phyloP scores from a whole-genome alignment of 1,140 invertebrate genomes.

The Diploscapter pachys region DNA sequence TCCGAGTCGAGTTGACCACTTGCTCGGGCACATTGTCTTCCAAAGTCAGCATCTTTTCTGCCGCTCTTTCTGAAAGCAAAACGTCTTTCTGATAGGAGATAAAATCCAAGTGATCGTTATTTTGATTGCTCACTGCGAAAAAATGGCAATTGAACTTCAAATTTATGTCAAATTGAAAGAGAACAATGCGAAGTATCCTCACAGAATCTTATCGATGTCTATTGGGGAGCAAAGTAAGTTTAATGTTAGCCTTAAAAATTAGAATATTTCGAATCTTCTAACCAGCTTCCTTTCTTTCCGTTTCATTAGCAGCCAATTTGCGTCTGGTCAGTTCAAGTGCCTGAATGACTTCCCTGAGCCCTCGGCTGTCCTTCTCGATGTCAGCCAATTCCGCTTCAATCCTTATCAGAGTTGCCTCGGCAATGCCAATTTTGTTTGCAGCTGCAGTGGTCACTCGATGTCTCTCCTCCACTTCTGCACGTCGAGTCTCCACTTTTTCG shows the following conservation, averaged over 20 bases:
- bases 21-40: conserved; percentile 37
- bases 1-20: conserved; percentile 32
- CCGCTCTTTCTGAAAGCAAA: conserved; percentile 1
- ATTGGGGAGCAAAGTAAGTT: conserved; percentile 26
- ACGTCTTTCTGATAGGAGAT: not conserved
- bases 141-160: too few relatives aligned
- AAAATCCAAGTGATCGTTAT: too few relatives aligned
- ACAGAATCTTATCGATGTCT: conserved; percentile 11
- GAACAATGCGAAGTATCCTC: not conserved
- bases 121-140: too few relatives aligned
- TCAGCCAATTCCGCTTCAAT: not conserved
- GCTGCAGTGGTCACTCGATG: conserved; percentile 17
- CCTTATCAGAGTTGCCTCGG: conserved; percentile 14
- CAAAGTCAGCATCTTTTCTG: conserved; percentile 34
- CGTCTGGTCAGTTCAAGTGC: conserved; percentile 13
- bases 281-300: conserved; percentile 18
- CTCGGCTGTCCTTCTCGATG: not conserved
- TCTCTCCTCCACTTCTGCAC: conserved; percentile 28
- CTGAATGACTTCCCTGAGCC: conserved; percentile 3
- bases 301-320: conserved; percentile 33
- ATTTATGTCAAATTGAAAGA: too few relatives aligned
- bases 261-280: too few relatives aligned
- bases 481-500: not conserved
- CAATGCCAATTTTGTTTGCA: conserved; percentile 4
- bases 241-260: too few relatives aligned